These are phyloP conservation scores for Nomada lathburiana DNA, from an alignment of 2,888 invertebrate species.

Conservation along the genomic window DNA sequence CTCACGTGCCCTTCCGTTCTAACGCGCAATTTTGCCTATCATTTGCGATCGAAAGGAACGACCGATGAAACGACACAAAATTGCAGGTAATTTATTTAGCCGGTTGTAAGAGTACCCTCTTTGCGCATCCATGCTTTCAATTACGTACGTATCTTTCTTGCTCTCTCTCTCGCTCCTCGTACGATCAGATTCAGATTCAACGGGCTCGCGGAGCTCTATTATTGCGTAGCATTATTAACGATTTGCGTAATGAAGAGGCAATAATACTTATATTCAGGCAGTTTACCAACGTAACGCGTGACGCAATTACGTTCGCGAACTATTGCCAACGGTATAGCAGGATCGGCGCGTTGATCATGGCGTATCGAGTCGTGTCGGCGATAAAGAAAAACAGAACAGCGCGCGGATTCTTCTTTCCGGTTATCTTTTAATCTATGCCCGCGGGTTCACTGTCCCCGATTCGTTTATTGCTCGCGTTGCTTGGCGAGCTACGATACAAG, in stretches of 20 bases:
- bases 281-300: conserved; percentile 20
- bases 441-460: neutral
- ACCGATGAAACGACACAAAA: neutral
- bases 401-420: conserved; percentile 15
- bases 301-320: conserved; percentile 34
- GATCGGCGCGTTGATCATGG: conserved; percentile 15
- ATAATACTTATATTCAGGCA: neutral
- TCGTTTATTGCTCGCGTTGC: neutral
- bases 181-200: too few relatives aligned
- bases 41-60: neutral
- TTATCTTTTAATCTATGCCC: neutral
- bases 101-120: too few relatives aligned
- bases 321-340: conserved; percentile 18
- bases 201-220: conserved; percentile 4
- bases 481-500: neutral
- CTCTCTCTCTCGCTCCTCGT: too few relatives aligned
- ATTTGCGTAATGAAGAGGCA: too few relatives aligned
- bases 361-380: conserved; percentile 38
- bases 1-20: conserved; percentile 19
- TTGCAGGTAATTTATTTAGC: too few relatives aligned
- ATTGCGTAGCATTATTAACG: neutral
- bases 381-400: conserved; percentile 24
- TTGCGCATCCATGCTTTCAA: too few relatives aligned
- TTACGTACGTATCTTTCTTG: too few relatives aligned
- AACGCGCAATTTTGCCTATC: neutral